Evolutionary conservation across 2,888 invertebrate species (phyloP).

Genomic region (Clanis bilineata): DNA sequence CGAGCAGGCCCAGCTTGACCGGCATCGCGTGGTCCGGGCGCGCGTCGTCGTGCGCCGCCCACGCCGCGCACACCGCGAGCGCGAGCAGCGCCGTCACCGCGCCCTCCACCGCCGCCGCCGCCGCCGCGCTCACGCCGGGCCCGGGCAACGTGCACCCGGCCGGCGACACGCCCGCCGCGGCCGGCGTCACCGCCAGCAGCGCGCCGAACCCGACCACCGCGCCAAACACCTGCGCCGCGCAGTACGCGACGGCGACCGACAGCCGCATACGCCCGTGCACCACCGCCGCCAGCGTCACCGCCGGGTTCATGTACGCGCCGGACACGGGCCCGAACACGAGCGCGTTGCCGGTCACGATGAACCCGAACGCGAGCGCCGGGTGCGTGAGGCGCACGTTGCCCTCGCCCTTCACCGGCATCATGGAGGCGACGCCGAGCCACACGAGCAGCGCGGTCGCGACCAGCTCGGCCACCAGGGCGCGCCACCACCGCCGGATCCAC

Average conservation of each 20-base stretch:
- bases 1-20: slow-evolving; percentile 63
- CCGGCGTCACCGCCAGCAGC: slow-evolving; percentile 43
- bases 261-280: slow-evolving; percentile 76
- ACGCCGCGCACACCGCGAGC: slow-evolving; percentile 54
- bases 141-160: slow-evolving; percentile 40
- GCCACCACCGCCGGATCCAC: slow-evolving; percentile 59
- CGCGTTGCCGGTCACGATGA: slow-evolving; percentile 54
- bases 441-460: slow-evolving; percentile 67
- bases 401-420: slow-evolving; percentile 36
- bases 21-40: slow-evolving; percentile 54
- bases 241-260: slow-evolving; percentile 47
- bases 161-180: slow-evolving; percentile 21
- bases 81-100: slow-evolving; percentile 53
- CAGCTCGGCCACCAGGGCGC: slow-evolving; percentile 60
- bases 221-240: slow-evolving; percentile 55
- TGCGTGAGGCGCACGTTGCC: slow-evolving; percentile 46
- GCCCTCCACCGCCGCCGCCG: slow-evolving; percentile 47
- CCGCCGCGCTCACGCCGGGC: slow-evolving; percentile 32
- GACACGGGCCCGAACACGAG: slow-evolving; percentile 86
- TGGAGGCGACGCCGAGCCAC: slow-evolving; percentile 57
- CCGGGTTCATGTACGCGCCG: slow-evolving; percentile 90
- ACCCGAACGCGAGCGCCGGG: slow-evolving; percentile 66
- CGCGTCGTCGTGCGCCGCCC: slow-evolving; percentile 51
- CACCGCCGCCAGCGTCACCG: slow-evolving; percentile 86
- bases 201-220: slow-evolving; percentile 54